Evolutionary conservation across 2,113 vertebrate genomes (phyloP), one percentile per base, ranked within the genome.

Genomic region (Mellivora capensis): DNA sequence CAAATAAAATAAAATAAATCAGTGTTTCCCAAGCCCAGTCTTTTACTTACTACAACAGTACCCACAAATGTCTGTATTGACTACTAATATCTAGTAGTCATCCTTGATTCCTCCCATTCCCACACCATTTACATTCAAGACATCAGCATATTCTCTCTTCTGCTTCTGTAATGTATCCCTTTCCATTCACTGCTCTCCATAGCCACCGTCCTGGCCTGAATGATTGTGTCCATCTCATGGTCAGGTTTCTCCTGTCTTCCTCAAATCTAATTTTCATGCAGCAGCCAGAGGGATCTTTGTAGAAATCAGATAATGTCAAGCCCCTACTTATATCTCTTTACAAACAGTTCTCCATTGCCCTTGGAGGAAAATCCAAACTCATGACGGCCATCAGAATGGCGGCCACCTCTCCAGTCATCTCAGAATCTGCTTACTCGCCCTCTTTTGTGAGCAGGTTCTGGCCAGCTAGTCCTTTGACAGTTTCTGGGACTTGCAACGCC

Each of bases 331-430:
- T 29, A 49, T 25, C 9, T 14, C 61, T 23, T 44, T 37, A 9
- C 25, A 59, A 57, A 47, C 15, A 82, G 52, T 18, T 93, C 52
- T 7, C 49, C 3, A 0, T 1, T 44, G 42, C 20, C 29, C 39
- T 54, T 85, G 72, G 54, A 47, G 23, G 31, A 81, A 61, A 59
- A 81, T 4, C 83, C 47, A 71, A 13, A 42, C 15, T 47, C 44
- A 12, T 11, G 15, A 39, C 4, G n/a, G 77, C 31, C 34, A 3
- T 12, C 0, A 0, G 69, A 37, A 27, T 5, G 4, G 52, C 3
- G 11, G 67, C 49, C 18, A 25, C 47, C 3, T 59, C 44, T 52
- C 52, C 69, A 72, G 57, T n/a, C 7, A 23, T n/a, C 64, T 71
- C 18, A 37, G 74, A 20, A 67, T 57, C 54, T 3, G 18, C 61